Percentiles rank a stretch among this genome's conserved stretches.
Evolutionary conservation across 2,888 invertebrate species (phyloP).

Genomic region (Pheosia tremula): DNA sequence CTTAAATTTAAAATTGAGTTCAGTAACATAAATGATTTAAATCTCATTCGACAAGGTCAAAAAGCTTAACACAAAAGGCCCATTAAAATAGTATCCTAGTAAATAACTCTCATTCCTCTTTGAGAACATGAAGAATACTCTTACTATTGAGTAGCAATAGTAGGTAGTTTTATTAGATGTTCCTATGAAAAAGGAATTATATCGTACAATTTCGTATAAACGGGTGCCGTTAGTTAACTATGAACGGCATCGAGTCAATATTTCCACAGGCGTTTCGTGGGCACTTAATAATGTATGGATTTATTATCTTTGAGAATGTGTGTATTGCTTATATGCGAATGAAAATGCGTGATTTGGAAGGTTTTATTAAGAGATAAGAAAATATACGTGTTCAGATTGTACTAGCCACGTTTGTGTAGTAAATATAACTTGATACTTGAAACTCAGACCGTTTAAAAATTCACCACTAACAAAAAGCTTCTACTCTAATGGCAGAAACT

Average conservation of each 20-base stretch:
- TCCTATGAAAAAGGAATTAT: background rate
- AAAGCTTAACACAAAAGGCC: no score
- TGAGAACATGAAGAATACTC: no score
- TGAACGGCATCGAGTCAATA: background rate
- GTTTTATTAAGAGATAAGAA: background rate
- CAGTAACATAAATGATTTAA: no score
- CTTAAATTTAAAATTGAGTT: no score
- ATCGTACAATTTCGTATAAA: background rate
- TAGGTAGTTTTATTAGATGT: background rate
- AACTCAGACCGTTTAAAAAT: background rate
- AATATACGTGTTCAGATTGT: no score
- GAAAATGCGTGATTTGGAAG: background rate
- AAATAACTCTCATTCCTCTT: no score
- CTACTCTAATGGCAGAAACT: background rate
- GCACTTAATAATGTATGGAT: slow-evolving; percentile 1
- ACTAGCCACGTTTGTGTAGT: no score
- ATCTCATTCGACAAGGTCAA: no score
- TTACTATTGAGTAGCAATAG: no score
- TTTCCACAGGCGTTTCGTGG: background rate
- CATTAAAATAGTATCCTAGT: no score
- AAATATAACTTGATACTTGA: no score
- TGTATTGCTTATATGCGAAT: background rate
- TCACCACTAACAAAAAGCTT: background rate
- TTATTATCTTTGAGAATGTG: background rate
- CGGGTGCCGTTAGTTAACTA: background rate